Conservation (phyloP, 2,113 vertebrate genomes). For the Rhinoderma darwinii region DNA sequence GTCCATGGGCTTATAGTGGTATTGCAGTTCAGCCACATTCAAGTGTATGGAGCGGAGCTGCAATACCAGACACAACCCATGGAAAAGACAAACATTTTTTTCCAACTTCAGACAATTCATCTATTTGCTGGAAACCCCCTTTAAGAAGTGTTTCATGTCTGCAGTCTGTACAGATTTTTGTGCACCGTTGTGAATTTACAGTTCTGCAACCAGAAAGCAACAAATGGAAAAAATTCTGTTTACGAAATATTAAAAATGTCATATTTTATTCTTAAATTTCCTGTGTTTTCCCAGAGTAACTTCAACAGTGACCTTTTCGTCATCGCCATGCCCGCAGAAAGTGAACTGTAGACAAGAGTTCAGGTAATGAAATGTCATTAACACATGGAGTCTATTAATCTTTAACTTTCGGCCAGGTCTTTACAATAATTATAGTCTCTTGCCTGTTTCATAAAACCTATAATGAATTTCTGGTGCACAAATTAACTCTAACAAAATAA, state of each 20-base stretch:
- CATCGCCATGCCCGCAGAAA: not conserved
- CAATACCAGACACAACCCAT: no score
- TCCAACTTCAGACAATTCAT: no score
- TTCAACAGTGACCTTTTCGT: not conserved
- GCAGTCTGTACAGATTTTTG: not conserved
- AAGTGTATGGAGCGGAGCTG: no score
- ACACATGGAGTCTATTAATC: slow-evolving; percentile 18
- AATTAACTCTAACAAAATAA: not conserved
- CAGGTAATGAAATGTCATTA: slow-evolving; percentile 37
- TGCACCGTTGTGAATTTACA: not conserved
- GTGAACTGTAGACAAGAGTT: slow-evolving; percentile 35
- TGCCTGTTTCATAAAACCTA: not conserved
- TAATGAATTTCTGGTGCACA: not conserved
- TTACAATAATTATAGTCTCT: not conserved
- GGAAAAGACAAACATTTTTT: no score
- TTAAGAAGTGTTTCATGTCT: not conserved
- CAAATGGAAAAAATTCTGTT: not conserved
- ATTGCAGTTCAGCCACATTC: no score
- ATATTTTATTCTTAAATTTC: not conserved
- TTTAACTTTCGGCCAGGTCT: slow-evolving; percentile 33
- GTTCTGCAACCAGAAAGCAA: not conserved
- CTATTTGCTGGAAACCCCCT: not conserved
- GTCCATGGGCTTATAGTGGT: no score
- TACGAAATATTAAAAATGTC: not conserved
- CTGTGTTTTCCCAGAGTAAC: not conserved